Evolutionary conservation across 2,113 vertebrate species (phyloP).

Genomic region (Synchiropus splendidus): DNA sequence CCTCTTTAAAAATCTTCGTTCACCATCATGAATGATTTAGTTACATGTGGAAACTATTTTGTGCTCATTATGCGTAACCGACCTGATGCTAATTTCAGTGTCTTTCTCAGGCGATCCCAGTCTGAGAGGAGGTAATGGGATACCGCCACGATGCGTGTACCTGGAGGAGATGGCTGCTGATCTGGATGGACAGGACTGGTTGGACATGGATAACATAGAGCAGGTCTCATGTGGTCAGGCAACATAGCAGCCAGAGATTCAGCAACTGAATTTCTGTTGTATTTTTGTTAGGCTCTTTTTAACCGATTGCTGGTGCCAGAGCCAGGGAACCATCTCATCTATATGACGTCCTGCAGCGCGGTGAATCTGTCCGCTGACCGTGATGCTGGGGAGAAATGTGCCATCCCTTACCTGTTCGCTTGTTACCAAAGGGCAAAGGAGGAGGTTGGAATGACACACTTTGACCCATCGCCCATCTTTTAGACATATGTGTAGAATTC

Average conservation of each 20-base stretch:
- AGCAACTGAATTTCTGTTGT: not conserved
- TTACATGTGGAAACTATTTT: conserved; percentile 3
- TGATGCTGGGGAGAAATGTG: conserved; percentile 85
- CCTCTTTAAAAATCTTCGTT: no score
- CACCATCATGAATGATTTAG: conserved; percentile 4
- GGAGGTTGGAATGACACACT: conserved; percentile 69
- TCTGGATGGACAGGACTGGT: conserved; percentile 94
- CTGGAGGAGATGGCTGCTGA: conserved; percentile 90
- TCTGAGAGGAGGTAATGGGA: conserved; percentile 86
- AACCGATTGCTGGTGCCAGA: conserved; percentile 83
- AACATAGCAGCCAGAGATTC: not conserved
- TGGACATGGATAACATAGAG: conserved; percentile 94
- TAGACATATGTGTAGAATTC: no score
- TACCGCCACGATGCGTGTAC: conserved; percentile 88
- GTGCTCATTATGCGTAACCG: not conserved
- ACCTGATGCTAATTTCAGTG: conserved; percentile 3
- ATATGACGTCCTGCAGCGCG: conserved; percentile 78
- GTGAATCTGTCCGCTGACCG: conserved; percentile 90
- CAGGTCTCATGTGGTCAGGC: conserved; percentile 67
- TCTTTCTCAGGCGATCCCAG: conserved; percentile 79
- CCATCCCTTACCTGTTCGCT: conserved; percentile 85
- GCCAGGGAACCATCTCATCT: conserved; percentile 86
- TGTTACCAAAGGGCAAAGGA: conserved; percentile 89
- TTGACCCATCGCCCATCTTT: conserved; percentile 1
- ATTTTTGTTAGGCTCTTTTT: conserved; percentile 77